Evolutionary conservation across 2,888 invertebrate genomes (phyloP).

Genomic region (Plagiodera versicolora): DNA sequence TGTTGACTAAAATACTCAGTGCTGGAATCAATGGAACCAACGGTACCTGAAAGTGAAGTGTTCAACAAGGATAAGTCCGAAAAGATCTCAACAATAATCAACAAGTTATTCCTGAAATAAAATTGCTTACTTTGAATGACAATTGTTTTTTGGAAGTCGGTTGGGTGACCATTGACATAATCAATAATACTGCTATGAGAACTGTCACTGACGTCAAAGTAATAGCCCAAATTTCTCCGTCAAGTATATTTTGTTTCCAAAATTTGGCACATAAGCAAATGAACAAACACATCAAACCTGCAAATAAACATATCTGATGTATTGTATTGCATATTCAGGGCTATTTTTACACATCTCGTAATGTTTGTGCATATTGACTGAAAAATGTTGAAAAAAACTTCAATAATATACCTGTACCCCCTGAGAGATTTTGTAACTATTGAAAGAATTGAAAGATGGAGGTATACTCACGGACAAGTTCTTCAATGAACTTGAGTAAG

Average conservation of each 20-base stretch:
- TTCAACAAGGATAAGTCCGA: background rate
- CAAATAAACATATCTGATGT: constrained; percentile 5
- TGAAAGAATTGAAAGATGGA: too few species aligned
- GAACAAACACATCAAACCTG: constrained; percentile 48
- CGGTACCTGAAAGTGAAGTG: constrained; percentile 67
- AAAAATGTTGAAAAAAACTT: too few species aligned
- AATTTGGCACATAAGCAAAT: constrained; percentile 48
- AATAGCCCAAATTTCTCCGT: constrained; percentile 49
- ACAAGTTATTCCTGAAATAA: background rate
- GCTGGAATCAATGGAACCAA: constrained; percentile 81
- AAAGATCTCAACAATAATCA: background rate
- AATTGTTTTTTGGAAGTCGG: constrained; percentile 65
- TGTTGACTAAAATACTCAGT: constrained; percentile 78
- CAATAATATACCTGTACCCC: too few species aligned
- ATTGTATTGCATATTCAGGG: too few species aligned
- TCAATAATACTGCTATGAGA: constrained; percentile 49
- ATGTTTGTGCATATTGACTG: too few species aligned
- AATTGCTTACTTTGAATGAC: constrained; percentile 58
- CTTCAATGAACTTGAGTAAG: too few species aligned
- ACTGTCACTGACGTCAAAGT: constrained; percentile 35
- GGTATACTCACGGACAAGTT: too few species aligned
- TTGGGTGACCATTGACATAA: constrained; percentile 62
- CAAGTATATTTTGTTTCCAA: constrained; percentile 45
- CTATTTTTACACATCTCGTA: too few species aligned
- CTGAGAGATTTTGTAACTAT: too few species aligned